Base-by-base conservation (phyloP, 2,888 invertebrate genomes). In the Rhagium mordax region DNA sequence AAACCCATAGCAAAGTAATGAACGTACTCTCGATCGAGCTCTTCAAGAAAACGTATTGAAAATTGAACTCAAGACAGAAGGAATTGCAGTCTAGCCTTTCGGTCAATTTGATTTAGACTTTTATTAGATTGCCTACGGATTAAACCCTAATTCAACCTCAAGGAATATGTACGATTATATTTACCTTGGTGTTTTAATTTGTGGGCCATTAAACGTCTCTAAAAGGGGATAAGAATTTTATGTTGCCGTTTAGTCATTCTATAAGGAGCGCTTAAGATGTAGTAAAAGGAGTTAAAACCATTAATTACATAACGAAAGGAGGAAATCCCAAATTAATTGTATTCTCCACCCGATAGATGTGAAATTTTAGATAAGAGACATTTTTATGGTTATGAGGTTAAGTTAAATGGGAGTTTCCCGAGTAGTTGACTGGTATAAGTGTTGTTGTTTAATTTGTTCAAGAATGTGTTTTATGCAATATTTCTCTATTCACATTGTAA, bases 111-210 rank as follows among this genome's bases (percentile, higher is more conserved):
- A 33, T 59, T 18, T 33, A 33, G 33, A 33, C 59, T 13, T 15
- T 20, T 20, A 13, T 59, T 59, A 33, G 18, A 59, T 59, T 29
- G 59, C 18, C 16, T 6, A 8, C 59, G 16, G 59, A 59, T 59
- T 59, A 59, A 59, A 33, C n/a, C 18, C 33, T 59, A 29, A 59
- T 33, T 59, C 20, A 18, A 59, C 59, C 18, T 8, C 21, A 55
- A 55, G 24, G 5, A 24, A 13, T n/a, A 21, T 24, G 21, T 24
- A 29, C 13, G 20, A 59, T 59, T 15, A 59, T 59, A 16, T 59
- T 59, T 59, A 59, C 59, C 13, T 33, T 41, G 13, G 33, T 16
- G 29, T 18, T 59, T 59, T 7, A 59, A 8, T 13, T 59, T 20
- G 16, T 29, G 13, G 18, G 59, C 29, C 59, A 16, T 29, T 18